Evolutionary conservation across 1,140 invertebrate genomes (phyloP).

Genomic region (Phymorhynchus buccinoides): DNA sequence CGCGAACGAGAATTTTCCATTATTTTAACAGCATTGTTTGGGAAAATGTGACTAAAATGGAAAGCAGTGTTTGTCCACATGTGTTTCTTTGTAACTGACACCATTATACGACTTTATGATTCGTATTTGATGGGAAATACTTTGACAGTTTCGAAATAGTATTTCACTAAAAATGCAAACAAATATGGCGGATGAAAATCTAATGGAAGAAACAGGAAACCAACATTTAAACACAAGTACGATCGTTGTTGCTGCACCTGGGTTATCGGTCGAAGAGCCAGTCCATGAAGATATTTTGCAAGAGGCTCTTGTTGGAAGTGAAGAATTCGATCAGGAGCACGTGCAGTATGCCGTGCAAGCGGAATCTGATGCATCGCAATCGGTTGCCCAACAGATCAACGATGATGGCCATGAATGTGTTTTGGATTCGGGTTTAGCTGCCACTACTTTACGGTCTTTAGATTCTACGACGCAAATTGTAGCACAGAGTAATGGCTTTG

Average conservation of each 20-base stretch:
- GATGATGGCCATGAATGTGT: too few relatives aligned
- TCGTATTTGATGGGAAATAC: neutral
- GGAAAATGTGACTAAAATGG: neutral
- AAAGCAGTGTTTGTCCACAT: neutral
- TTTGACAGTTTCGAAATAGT: slow-evolving; percentile 8
- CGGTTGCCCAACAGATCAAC: slow-evolving; percentile 40
- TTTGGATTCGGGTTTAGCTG: slow-evolving; percentile 9
- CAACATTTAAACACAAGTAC: slow-evolving; percentile 49
- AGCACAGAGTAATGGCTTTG: slow-evolving; percentile 28
- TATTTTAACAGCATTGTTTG: neutral
- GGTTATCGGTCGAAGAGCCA: slow-evolving; percentile 27
- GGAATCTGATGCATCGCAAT: slow-evolving; percentile 32
- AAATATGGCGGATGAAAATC: slow-evolving; percentile 67
- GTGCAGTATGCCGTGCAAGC: slow-evolving; percentile 47
- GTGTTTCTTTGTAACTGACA: neutral
- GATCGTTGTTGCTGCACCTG: slow-evolving; percentile 45
- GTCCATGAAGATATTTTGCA: slow-evolving; percentile 72
- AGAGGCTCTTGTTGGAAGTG: slow-evolving; percentile 70
- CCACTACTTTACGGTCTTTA: neutral
- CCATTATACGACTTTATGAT: neutral
- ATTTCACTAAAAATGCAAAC: slow-evolving; percentile 46
- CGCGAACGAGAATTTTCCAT: slow-evolving; percentile 36
- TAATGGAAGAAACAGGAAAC: slow-evolving; percentile 54
- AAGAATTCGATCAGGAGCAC: slow-evolving; percentile 51
- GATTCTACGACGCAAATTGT: slow-evolving; percentile 31